Percentiles rank a stretch among this genome's conserved stretches.
Evolutionary conservation across 1,140 invertebrate genomes (phyloP).

Genomic region (Drosophila oshimai): DNA sequence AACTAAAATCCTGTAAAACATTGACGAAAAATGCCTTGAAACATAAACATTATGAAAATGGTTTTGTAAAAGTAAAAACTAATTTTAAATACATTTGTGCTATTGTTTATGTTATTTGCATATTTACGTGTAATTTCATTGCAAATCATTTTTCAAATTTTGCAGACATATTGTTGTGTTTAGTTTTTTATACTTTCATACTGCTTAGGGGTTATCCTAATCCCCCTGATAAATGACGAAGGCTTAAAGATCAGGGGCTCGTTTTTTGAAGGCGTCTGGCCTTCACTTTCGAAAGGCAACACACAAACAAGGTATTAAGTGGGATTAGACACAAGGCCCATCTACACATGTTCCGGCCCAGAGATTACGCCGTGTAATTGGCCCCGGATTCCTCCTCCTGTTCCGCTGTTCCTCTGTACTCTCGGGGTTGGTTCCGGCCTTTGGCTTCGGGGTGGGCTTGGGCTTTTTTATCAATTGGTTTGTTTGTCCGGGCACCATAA

Average conservation of each 20-base stretch:
- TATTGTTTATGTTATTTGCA: too few species aligned
- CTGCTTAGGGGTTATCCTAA: not conserved
- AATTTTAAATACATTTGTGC: too few species aligned
- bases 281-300: slow-evolving; percentile 62
- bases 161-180: not conserved
- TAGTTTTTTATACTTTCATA: not conserved
- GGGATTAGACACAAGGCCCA: slow-evolving; percentile 79
- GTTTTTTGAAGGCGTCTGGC: slow-evolving; percentile 5
- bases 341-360: slow-evolving; percentile 77
- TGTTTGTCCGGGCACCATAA: slow-evolving; percentile 63
- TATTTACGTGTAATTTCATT: too few species aligned
- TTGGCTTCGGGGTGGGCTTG: slow-evolving; percentile 1
- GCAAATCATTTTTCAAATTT: not conserved
- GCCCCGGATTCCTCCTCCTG: not conserved
- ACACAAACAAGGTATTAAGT: slow-evolving; percentile 81
- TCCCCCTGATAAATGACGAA: slow-evolving; percentile 54
- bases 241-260: not conserved
- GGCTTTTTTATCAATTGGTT: slow-evolving; percentile 73
- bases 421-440: slow-evolving; percentile 1
- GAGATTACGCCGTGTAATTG: slow-evolving; percentile 82
- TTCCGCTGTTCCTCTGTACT: too few species aligned
- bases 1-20: too few species aligned
- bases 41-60: too few species aligned
- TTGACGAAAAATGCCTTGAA: too few species aligned
- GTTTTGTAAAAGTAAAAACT: too few species aligned